Evolutionary conservation across 2,888 invertebrate species (phyloP).

Genomic region (Eurytoma californica): DNA sequence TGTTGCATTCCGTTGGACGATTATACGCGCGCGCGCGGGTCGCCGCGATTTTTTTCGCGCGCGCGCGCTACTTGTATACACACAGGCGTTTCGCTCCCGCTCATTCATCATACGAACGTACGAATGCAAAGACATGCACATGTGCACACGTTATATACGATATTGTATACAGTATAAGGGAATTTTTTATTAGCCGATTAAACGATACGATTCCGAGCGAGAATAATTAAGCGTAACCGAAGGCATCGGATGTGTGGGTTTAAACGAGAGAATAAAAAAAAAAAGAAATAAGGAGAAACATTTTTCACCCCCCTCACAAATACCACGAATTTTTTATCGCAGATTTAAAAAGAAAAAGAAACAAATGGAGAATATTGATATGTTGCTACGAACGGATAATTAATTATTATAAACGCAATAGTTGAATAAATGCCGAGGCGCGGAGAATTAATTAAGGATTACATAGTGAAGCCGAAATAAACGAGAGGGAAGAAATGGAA

Average conservation of each 20-base stretch:
- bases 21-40: neutral
- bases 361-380: conserved; percentile 31
- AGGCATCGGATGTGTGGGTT: neutral
- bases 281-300: neutral
- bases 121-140: conserved; percentile 41
- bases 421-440: conserved; percentile 24
- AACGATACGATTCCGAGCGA: conserved; percentile 34
- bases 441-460: conserved; percentile 17
- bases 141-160: conserved; percentile 49
- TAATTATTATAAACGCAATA: conserved; percentile 39
- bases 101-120: conserved; percentile 32
- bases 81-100: conserved; percentile 4
- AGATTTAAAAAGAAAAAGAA: conserved; percentile 1
- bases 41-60: neutral
- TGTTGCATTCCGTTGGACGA: neutral
- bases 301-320: conserved; percentile 3
- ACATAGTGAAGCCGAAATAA: conserved; percentile 19
- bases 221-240: conserved; percentile 12
- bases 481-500: conserved; percentile 10
- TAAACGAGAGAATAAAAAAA: neutral
- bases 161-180: conserved; percentile 43
- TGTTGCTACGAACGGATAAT: conserved; percentile 44
- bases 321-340: conserved; percentile 29
- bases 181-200: conserved; percentile 46
- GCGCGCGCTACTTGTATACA: neutral